Percentiles rank a stretch among this genome's conserved stretches.
Evolutionary conservation across 30 jellyfish, hydroid and myxozoan species (phyloP).

Genomic region (Cassiopea andromeda): DNA sequence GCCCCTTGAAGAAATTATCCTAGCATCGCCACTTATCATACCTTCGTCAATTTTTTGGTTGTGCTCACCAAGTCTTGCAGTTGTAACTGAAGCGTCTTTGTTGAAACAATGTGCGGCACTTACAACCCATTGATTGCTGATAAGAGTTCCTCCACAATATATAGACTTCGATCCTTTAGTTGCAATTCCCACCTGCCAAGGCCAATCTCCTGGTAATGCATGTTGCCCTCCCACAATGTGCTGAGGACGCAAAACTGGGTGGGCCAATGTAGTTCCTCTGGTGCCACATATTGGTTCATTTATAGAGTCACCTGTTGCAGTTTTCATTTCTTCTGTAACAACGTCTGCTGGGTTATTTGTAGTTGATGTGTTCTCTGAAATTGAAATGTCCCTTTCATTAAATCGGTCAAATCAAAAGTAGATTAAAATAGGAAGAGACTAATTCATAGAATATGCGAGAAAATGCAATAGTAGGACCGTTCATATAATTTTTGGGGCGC

Average conservation of each 20-base stretch:
- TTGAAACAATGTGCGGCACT: constrained; percentile 67
- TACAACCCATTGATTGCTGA: constrained; percentile 57
- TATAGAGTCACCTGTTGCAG: background rate
- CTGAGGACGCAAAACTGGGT: constrained; percentile 56
- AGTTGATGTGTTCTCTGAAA: background rate
- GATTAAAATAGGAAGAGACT: too few species aligned
- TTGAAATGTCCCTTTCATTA: too few species aligned
- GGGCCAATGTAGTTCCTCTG: constrained; percentile 17
- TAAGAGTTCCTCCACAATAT: constrained; percentile 64
- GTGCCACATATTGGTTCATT: constrained; percentile 64
- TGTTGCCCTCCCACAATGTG: constrained; percentile 55
- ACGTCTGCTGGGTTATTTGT: background rate
- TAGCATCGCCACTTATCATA: background rate
- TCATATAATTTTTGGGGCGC: too few species aligned
- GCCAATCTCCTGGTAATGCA: constrained; percentile 72
- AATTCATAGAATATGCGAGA: too few species aligned
- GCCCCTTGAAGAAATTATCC: background rate
- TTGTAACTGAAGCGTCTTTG: constrained; percentile 7
- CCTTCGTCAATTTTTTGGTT: constrained; percentile 35
- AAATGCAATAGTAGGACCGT: too few species aligned
- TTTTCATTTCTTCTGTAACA: background rate
- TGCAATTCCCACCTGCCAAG: constrained; percentile 73
- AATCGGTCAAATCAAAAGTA: too few species aligned
- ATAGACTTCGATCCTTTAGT: constrained; percentile 28
- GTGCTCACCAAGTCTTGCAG: constrained; percentile 63